These are phyloP conservation scores for Actinostola sp. DNA, from an alignment of 92 coral and sea anemone genomes.

Conservation along the genomic window DNA sequence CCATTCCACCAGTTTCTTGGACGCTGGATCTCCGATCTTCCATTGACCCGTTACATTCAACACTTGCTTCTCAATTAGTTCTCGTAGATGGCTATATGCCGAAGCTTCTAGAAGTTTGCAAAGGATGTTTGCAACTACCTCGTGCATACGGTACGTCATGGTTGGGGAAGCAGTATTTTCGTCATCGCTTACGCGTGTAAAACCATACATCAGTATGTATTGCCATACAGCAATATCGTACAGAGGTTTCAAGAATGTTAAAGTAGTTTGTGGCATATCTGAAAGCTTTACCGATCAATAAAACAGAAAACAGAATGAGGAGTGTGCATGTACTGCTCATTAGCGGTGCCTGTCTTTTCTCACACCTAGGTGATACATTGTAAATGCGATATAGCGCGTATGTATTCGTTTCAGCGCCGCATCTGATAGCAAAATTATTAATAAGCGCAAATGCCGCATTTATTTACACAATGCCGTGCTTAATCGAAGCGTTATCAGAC, in stretches of 20 bases:
- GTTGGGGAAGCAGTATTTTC: not conserved
- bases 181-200: not conserved
- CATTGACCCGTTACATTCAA: not conserved
- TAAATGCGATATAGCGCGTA: no score
- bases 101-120: conserved; percentile 16
- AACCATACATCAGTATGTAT: conserved; percentile 5
- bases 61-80: not conserved
- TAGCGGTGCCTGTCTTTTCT: no score
- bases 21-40: conserved; percentile 2
- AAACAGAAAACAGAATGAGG: no score
- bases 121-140: conserved; percentile 12
- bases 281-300: no score
- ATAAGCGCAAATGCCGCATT: no score
- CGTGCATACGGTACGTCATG: conserved; percentile 21
- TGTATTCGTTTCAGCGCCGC: no score
- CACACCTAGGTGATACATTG: no score
- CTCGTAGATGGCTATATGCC: conserved; percentile 20
- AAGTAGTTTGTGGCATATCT: conserved; percentile 2
- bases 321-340: no score
- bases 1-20: conserved; percentile 7
- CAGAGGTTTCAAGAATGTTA: conserved; percentile 33
- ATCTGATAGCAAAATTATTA: no score
- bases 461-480: no score
- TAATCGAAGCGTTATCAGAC: no score
- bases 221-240: conserved; percentile 46